Percentiles rank a stretch among this genome's conserved stretches.
Conservation (phyloP, 2,888 invertebrate genomes). For the Camponotus fellah region DNA sequence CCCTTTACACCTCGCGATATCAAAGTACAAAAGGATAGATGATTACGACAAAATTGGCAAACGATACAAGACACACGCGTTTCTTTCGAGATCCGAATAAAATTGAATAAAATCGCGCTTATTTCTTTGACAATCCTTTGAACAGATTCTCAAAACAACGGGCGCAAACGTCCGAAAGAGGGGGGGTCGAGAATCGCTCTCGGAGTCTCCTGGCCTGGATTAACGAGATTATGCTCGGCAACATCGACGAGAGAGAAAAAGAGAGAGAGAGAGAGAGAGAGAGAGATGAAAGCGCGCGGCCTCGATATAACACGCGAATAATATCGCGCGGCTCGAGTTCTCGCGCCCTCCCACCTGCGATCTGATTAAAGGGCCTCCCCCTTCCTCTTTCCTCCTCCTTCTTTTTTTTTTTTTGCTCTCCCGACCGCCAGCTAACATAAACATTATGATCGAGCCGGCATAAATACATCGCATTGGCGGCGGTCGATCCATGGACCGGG, state of each 20-base stretch:
- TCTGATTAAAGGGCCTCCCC: conserved; percentile 75
- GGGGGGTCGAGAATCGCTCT: conserved; percentile 36
- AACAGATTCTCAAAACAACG: neutral
- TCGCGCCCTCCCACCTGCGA: conserved; percentile 77
- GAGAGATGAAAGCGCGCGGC: conserved; percentile 10
- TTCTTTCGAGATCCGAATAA: neutral
- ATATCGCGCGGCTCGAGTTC: conserved; percentile 67
- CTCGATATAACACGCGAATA: conserved; percentile 52
- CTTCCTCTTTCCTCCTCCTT: conserved; percentile 31
- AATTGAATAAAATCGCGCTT: neutral
- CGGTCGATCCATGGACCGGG: conserved; percentile 45
- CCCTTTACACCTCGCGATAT: neutral
- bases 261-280: conserved; percentile 5
- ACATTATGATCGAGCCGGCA: conserved; percentile 80
- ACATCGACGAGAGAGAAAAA: conserved; percentile 13
- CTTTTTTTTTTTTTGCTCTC: conserved; percentile 32
- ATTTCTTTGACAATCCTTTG: neutral
- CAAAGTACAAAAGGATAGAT: neutral
- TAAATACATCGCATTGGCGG: conserved; percentile 76
- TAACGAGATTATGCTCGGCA: conserved; percentile 50
- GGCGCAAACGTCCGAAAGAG: conserved; percentile 19
- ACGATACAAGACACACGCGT: too few species aligned
- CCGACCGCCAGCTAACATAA: conserved; percentile 70
- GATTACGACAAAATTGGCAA: neutral
- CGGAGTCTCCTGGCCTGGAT: conserved; percentile 36